Base-by-base conservation (phyloP, 2,888 invertebrate species). In the Elmis aenea region DNA sequence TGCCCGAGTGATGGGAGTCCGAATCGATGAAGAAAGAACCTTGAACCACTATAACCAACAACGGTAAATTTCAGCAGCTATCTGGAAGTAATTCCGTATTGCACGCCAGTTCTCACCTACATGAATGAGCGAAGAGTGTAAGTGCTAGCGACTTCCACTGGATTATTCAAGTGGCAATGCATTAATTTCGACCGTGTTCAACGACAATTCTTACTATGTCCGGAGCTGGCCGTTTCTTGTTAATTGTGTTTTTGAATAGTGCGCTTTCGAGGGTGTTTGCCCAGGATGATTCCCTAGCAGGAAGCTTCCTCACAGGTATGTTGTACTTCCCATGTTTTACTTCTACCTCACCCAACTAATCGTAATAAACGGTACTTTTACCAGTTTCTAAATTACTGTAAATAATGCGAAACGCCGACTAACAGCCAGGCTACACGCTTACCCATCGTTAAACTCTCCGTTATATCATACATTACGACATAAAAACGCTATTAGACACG, bases 271-370 rank as follows among this genome's bases (percentile, higher is more conserved):
- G 55, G 52, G 62, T 59, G 46, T 49, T 52, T 42, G 63, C 68
- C 45, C 75, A 83, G 69, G 85, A 85, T 62, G 88, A 87, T 54
- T 86, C 86, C 29, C 73, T 88, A 60, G 84, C 87, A 44, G 83
- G 85, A 58, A 85, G 85, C 59, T 84, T 88, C 66, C 72, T 89
- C 35, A 85, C 87, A 68, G 87, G 87, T 87, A 72, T 71, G 69
- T 54, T 32, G 25, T 16, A 38, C 11, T 32, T 11, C 25, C 18
- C 14, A 9, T 18, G 10, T 33, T 24, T 40, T 12, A 32, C 24
- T 29, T 9, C 15, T 12, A 13, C 14, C 11, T 26, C 29, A 23
- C 13, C 13, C 22, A 23, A 18, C 11, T 24, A 15, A 6, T 18
- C 16, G 11, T 13, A 18, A 12, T 15, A 26, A 22, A 42, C 32